phyloP scores from a whole-genome alignment of 2,888 invertebrate species.

The Abrostola tripartita region DNA sequence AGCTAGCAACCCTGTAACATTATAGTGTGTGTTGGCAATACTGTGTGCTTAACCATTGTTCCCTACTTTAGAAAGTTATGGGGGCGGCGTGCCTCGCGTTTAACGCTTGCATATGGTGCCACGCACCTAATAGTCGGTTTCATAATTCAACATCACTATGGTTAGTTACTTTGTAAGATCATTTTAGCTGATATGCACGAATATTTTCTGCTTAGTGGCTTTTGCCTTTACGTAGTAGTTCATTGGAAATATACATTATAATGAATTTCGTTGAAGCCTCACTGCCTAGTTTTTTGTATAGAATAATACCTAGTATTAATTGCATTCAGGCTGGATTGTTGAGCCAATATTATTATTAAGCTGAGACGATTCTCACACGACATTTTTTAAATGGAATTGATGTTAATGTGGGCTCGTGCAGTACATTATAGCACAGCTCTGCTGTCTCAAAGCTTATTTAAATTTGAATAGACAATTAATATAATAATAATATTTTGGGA shows the following conservation, averaged over 20 bases:
- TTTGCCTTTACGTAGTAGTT: neutral
- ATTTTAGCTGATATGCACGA: neutral
- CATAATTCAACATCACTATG: constrained; percentile 22
- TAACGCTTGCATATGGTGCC: constrained; percentile 46
- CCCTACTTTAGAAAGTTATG: constrained; percentile 40
- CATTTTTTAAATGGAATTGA: no score
- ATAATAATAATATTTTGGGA: no score
- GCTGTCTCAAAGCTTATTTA: no score
- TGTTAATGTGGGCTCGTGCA: no score
- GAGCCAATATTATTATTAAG: no score
- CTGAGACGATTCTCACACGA: no score
- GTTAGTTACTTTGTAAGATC: constrained; percentile 8
- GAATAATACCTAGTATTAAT: neutral
- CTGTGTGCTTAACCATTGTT: constrained; percentile 18
- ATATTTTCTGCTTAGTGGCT: neutral
- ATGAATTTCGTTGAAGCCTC: neutral
- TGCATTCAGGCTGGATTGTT: neutral
- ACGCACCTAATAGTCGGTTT: constrained; percentile 17
- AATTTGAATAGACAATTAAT: no score
- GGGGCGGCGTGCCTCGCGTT: constrained; percentile 13
- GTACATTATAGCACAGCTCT: no score
- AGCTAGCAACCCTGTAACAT: constrained; percentile 31
- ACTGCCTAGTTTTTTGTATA: neutral
- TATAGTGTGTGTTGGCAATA: constrained; percentile 17
- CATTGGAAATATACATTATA: neutral